These are phyloP conservation scores for Puffinus mauretanicus DNA, from an alignment of 2,113 vertebrate species.

Conservation along the genomic window DNA sequence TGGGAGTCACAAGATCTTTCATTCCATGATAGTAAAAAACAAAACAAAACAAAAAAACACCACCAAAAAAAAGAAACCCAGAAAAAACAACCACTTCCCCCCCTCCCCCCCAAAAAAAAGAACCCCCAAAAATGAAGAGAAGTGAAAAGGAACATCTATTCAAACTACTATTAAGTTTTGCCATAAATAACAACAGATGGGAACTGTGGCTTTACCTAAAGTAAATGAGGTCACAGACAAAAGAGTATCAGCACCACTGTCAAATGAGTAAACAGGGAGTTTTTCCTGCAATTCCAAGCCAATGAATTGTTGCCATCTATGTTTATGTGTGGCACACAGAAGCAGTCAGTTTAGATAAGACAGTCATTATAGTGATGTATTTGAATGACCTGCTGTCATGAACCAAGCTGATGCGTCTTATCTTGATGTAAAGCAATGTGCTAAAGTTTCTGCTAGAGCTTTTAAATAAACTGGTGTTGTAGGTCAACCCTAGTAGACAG, in stretches of 20 bases:
- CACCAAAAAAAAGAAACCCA: too few species aligned
- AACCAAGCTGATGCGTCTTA: neutral
- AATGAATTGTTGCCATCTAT: neutral
- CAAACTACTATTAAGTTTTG: neutral
- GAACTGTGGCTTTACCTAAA: neutral
- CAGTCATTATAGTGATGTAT: neutral
- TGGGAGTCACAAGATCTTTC: neutral
- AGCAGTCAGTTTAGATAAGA: neutral
- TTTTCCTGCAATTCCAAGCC: neutral
- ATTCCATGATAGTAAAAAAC: neutral
- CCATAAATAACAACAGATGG: neutral
- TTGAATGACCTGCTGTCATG: neutral
- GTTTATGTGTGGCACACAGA: neutral
- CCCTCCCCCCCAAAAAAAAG: neutral
- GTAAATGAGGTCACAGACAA: neutral
- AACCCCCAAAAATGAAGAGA: neutral
- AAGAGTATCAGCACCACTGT: neutral
- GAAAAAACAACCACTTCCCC: too few species aligned
- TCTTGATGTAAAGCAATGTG: neutral
- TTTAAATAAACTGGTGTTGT: neutral
- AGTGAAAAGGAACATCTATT: neutral
- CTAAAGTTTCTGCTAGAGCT: neutral
- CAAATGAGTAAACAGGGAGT: neutral
- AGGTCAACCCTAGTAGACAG: neutral
- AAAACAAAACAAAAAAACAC: too few species aligned